Conservation (phyloP, 2,113 vertebrate species). For the Coregonus clupeaformis region DNA sequence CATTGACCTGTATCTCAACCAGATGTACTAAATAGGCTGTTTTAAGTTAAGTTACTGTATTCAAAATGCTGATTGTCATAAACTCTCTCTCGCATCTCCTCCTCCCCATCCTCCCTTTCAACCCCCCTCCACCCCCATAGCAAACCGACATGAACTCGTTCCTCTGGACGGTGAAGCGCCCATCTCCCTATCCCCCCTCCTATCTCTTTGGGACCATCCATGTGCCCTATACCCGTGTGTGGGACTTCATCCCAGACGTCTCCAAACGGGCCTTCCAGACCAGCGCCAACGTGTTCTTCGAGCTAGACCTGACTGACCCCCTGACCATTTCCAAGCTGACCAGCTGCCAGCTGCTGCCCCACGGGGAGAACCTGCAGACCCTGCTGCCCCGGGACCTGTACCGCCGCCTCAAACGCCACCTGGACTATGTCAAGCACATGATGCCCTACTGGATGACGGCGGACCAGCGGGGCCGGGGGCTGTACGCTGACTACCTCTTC, state of each 20-base stretch:
- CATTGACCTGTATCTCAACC: background rate
- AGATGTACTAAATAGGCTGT: background rate
- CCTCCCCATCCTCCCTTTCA: background rate
- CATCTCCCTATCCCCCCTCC: conserved; percentile 85
- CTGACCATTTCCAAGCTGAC: conserved; percentile 93
- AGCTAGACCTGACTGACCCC: conserved; percentile 93
- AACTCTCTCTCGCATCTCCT: conserved; percentile 31
- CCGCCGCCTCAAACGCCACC: conserved; percentile 93
- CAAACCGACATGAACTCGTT: conserved; percentile 96
- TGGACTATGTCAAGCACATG: conserved; percentile 98
- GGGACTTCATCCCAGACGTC: conserved; percentile 93
- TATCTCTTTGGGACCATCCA: conserved; percentile 98
- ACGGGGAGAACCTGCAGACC: conserved; percentile 90
- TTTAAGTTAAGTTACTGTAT: conserved; percentile 28
- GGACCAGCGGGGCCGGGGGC: conserved; percentile 88
- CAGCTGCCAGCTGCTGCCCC: conserved; percentile 93
- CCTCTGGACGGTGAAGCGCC: conserved; percentile 87
- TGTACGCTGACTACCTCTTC: conserved; percentile 96
- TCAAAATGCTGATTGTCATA: conserved; percentile 21
- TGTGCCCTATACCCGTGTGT: conserved; percentile 94
- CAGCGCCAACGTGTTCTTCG: conserved; percentile 90
- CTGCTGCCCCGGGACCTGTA: conserved; percentile 91
- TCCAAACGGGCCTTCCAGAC: conserved; percentile 90
- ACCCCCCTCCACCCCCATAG: conserved; percentile 58
- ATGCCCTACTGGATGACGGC: conserved; percentile 97